These are phyloP conservation scores for Lepidurus arcticus DNA, from an alignment of 1,140 invertebrate genomes.

Conservation along the genomic window DNA sequence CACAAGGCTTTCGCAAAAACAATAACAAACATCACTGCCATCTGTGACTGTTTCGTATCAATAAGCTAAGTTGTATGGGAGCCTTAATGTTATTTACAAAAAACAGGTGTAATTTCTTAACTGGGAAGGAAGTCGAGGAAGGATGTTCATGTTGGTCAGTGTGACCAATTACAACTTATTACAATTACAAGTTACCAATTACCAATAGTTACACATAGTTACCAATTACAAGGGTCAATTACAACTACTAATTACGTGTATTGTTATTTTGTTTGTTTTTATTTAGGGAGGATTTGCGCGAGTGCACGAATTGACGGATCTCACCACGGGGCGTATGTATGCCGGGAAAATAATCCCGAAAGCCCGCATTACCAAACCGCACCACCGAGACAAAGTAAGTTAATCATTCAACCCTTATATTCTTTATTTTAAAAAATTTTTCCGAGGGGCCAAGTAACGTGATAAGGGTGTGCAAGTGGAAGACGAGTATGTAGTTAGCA, in stretches of 20 bases:
- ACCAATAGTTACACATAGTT: too few relatives aligned
- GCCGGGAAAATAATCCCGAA: conserved; percentile 72
- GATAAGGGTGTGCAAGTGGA: not conserved
- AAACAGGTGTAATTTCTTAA: not conserved
- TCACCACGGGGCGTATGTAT: conserved; percentile 55
- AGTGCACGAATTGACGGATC: conserved; percentile 63
- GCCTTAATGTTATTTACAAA: not conserved
- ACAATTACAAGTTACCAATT: too few relatives aligned
- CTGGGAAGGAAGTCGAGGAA: not conserved
- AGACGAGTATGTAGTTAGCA: not conserved
- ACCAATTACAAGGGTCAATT: not conserved
- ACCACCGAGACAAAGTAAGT: conserved; percentile 60
- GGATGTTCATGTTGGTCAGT: not conserved
- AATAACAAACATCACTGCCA: too few relatives aligned
- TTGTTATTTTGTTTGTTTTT: conserved; percentile 33
- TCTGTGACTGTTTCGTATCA: too few relatives aligned
- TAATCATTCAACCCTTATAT: not conserved
- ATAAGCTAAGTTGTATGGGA: too few relatives aligned
- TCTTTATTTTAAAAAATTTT: not conserved
- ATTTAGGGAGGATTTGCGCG: conserved; percentile 65
- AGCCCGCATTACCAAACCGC: conserved; percentile 56
- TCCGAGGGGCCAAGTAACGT: not conserved
- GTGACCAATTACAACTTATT: too few relatives aligned
- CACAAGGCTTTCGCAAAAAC: too few relatives aligned
- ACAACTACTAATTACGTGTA: conserved; percentile 10